These are phyloP conservation scores for Apamea crenata DNA, from an alignment of 2,888 invertebrate genomes.

Conservation along the genomic window DNA sequence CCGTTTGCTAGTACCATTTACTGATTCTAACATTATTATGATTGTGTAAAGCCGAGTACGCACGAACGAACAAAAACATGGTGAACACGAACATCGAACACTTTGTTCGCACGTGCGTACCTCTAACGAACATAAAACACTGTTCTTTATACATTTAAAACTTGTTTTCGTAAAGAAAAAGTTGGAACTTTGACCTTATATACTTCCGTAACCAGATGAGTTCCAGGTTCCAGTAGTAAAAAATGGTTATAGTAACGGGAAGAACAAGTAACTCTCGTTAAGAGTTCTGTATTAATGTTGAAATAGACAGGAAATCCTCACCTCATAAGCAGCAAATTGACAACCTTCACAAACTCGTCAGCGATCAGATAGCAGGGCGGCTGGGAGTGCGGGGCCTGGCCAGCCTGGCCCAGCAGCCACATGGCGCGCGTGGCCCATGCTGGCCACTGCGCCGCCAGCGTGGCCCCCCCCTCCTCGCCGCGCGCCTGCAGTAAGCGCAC, in stretches of 20 bases:
- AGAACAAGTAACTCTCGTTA: neutral
- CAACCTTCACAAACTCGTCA: constrained; percentile 78
- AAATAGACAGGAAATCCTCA: constrained; percentile 56
- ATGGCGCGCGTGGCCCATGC: constrained; percentile 24
- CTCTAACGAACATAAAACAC: no score
- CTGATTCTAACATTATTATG: no score
- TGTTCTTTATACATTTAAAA: no score
- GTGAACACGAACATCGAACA: no score
- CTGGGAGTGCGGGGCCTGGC: neutral
- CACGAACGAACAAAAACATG: no score
- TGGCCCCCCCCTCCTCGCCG: constrained; percentile 70
- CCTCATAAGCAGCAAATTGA: constrained; percentile 79
- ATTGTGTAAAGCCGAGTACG: no score
- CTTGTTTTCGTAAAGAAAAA: neutral
- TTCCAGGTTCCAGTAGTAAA: neutral
- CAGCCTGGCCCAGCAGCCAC: constrained; percentile 74
- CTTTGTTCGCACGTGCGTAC: no score
- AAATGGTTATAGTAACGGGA: neutral
- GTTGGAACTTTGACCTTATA: neutral
- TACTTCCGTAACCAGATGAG: neutral
- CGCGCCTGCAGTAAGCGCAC: constrained; percentile 76
- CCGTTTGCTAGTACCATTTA: no score
- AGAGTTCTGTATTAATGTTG: neutral
- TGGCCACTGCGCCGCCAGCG: constrained; percentile 27
- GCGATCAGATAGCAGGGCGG: constrained; percentile 77